A percentile compares a stretch with the other conserved stretches of the same genome.
These are phyloP conservation scores for Zhuqinia jingwanae DNA, from an alignment of 2,888 invertebrate genomes.

Conservation along the genomic window DNA sequence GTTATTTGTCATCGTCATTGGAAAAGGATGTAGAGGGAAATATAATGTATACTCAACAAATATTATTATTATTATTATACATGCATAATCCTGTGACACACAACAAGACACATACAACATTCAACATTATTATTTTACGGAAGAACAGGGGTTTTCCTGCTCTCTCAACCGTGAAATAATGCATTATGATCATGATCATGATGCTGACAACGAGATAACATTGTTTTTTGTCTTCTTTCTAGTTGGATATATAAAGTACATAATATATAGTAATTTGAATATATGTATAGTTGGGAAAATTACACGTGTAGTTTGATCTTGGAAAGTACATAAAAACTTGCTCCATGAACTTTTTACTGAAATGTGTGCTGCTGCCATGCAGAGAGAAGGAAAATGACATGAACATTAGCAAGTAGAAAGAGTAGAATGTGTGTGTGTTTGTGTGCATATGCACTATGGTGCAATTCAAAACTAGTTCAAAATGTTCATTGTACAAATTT, in stretches of 20 bases:
- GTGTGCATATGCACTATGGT: neutral
- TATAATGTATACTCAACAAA: neutral
- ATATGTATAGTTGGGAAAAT: slow-evolving; percentile 56
- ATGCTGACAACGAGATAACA: slow-evolving; percentile 61
- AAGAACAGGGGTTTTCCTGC: slow-evolving; percentile 69
- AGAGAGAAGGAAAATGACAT: no score
- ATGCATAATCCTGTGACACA: slow-evolving; percentile 19
- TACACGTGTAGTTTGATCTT: slow-evolving; percentile 66
- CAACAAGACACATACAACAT: neutral
- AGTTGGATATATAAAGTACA: slow-evolving; percentile 32
- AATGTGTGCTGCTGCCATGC: no score
- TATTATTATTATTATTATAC: slow-evolving; percentile 4
- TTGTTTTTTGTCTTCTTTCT: slow-evolving; percentile 31
- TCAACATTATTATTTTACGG: slow-evolving; percentile 48
- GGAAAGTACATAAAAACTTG: slow-evolving; percentile 9
- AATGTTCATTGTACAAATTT: slow-evolving; percentile 32
- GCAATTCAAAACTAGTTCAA: slow-evolving; percentile 35
- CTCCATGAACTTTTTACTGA: neutral
- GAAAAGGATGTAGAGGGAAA: neutral
- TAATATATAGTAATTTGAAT: no score
- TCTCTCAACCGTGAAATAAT: slow-evolving; percentile 71
- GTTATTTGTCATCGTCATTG: neutral
- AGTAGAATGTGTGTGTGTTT: no score
- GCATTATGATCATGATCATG: slow-evolving; percentile 73
- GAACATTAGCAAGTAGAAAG: no score